These are phyloP conservation scores for Dryadula phaetusa DNA, from an alignment of 2,888 invertebrate species.

Conservation along the genomic window DNA sequence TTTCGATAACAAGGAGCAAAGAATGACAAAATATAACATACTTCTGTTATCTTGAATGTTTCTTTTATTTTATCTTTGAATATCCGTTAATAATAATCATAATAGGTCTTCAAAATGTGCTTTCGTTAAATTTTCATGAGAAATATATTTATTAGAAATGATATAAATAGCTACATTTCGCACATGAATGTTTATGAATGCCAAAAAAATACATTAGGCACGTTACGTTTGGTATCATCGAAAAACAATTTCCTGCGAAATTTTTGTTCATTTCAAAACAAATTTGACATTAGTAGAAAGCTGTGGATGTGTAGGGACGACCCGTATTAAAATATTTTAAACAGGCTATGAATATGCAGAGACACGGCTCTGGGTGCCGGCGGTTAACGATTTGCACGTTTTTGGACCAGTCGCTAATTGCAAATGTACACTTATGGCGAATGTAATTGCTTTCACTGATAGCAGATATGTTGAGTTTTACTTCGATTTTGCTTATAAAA, in stretches of 20 bases:
- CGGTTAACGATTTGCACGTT: slow-evolving; percentile 83
- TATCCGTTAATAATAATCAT: slow-evolving; percentile 32
- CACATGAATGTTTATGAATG: neutral
- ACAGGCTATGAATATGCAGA: slow-evolving; percentile 84
- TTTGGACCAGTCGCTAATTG: slow-evolving; percentile 82
- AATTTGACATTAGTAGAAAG: slow-evolving; percentile 78
- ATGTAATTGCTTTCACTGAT: slow-evolving; percentile 81
- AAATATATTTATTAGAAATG: neutral
- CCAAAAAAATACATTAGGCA: slow-evolving; percentile 4
- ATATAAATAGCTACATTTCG: neutral
- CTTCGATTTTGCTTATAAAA: slow-evolving; percentile 59
- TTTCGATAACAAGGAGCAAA: slow-evolving; percentile 74
- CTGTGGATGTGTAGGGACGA: slow-evolving; percentile 68
- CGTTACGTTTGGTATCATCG: slow-evolving; percentile 29
- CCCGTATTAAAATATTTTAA: slow-evolving; percentile 83
- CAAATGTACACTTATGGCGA: slow-evolving; percentile 81
- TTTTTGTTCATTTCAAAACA: slow-evolving; percentile 55
- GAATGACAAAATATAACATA: slow-evolving; percentile 73
- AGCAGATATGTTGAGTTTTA: slow-evolving; percentile 66
- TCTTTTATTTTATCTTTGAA: slow-evolving; percentile 61
- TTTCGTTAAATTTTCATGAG: neutral
- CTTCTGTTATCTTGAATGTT: slow-evolving; percentile 55
- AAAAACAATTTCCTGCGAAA: slow-evolving; percentile 41
- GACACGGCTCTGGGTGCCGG: slow-evolving; percentile 76
- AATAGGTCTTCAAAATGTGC: neutral